Evolutionary conservation across 2,113 vertebrate genomes (phyloP), one percentile per base, ranked within the genome.

Genomic region (Mola mola): DNA sequence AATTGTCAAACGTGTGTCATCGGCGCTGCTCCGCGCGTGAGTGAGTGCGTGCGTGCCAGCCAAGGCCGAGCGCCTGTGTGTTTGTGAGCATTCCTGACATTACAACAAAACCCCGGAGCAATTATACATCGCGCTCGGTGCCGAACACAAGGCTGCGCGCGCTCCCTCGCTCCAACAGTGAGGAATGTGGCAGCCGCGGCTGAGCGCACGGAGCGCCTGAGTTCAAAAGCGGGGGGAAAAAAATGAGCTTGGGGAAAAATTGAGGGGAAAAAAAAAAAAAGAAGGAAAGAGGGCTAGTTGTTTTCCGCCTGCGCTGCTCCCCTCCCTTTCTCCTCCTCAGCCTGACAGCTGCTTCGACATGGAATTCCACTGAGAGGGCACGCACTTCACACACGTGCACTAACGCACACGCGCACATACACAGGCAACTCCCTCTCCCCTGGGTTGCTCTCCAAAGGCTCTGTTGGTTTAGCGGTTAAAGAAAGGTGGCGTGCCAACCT

Each of bases 301-400:
- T 88, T 87, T 87, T 88, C 72, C 72, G 61, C 78, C 83, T 52
- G 53, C 62, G 49, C 81, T 58, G 80, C 81, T 78, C 78, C 79
- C 75, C 71, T 85, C 82, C 75, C 83, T 73, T 78, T 72, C 82
- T 82, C 82, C 82, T 78, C 75, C 77, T 82, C 80, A 84, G 82
- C 64, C 80, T 86, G 88, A 88, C 88, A 90, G 87, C 87, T 88
- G 86, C 86, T 85, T 36, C 76, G 50, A 84, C 86, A 82, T 72
- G 63, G 72, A 87, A 88, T 88, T 87, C 84, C 89, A 79, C 81
- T 47, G 87, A 84, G 87, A 71, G 83, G 76, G 43, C 52, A 48
- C 53, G 22, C 79, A 66, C 67, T 17, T 13, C 29, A 25, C 49
- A 29, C 25, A 34, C 74, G 31, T 47, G 58, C 46, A 19, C 59